Evolutionary conservation across 2,797 vertebrate species (phyloP), one percentile per base, ranked within the genome.

Genomic region (Salarias fasciatus): DNA sequence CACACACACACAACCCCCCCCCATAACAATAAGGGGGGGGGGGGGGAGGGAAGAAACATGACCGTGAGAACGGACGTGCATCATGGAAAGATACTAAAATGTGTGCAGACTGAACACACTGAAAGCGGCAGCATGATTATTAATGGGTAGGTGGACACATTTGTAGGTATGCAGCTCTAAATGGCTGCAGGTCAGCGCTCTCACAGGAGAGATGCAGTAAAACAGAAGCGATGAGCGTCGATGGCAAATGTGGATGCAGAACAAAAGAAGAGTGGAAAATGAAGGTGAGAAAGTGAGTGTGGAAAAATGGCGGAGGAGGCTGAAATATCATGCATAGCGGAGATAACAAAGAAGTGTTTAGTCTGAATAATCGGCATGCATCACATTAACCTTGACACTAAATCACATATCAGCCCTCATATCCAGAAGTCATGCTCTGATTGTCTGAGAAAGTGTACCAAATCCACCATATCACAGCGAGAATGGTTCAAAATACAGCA

Each of bases 61-160:
- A 57, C 6, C 58, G 57, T 75, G 45, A 57, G 58, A 63, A 60
- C 37, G 33, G 13, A 63, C 50, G 40, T 67, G 11, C 29, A 41
- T 36, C 6, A 5, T 14, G 64, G 41, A 44, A 37, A 35, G 9
- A 50, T 35, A 1, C 18, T 24, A 6, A 35, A 35, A 35, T 35
- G 6, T 6, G 33, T 35, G 33, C 9, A 6, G n/a, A n/a, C n/a
- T n/a, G n/a, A 42, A 38, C 30, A 41, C 50, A 53, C 14, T 42
- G 46, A 76, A 24, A 65, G 48, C 44, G 64, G 60, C 72, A 67
- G 33, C 12, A 30, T 69, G 35, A 83, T 78, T 68, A 83, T 82
- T 86, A 80, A 80, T 77, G 52, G 44, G 55, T 64, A 62, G 55
- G 65, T 80, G 79, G 75, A 80, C 69, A 74, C 50, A 45, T 74